Percentiles rank a stretch among this genome's conserved stretches.
phyloP scores from a whole-genome alignment of 2,797 vertebrate species.

The Otolemur crassicaudatus region DNA sequence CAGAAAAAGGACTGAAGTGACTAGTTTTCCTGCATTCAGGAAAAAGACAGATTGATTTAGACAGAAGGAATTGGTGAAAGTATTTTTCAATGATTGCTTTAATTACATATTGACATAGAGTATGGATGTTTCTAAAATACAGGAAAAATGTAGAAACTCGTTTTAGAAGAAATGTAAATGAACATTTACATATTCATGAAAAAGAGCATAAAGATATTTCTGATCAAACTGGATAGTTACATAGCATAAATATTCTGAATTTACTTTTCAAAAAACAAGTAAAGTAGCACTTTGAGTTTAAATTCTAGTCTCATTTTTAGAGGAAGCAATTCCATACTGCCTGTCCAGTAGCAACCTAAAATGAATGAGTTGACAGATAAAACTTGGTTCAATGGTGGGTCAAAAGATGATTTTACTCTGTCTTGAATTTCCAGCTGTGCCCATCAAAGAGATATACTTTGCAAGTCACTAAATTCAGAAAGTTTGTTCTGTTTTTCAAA shows the following conservation, averaged over 20 bases:
- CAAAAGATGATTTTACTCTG: not conserved
- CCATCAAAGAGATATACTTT: not conserved
- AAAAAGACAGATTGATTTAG: not conserved
- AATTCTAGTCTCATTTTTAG: not conserved
- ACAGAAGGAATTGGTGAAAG: not conserved
- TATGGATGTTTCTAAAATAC: slow-evolving; percentile 42
- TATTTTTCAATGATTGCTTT: not conserved
- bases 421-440: not conserved
- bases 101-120: not conserved
- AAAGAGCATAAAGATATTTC: not conserved
- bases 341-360: not conserved
- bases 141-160: not conserved
- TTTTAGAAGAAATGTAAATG: slow-evolving; percentile 32
- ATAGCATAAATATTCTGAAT: not conserved
- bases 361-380: not conserved
- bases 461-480: slow-evolving; percentile 20
- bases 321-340: not conserved
- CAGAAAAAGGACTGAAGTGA: not conserved
- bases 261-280: slow-evolving; percentile 41
- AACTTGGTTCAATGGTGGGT: not conserved
- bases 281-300: not conserved
- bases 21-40: not conserved
- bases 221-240: not conserved
- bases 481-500: not conserved
- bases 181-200: not conserved